These are phyloP conservation scores for Sycophaga agraensis DNA, from an alignment of 1,140 invertebrate species.

Conservation along the genomic window DNA sequence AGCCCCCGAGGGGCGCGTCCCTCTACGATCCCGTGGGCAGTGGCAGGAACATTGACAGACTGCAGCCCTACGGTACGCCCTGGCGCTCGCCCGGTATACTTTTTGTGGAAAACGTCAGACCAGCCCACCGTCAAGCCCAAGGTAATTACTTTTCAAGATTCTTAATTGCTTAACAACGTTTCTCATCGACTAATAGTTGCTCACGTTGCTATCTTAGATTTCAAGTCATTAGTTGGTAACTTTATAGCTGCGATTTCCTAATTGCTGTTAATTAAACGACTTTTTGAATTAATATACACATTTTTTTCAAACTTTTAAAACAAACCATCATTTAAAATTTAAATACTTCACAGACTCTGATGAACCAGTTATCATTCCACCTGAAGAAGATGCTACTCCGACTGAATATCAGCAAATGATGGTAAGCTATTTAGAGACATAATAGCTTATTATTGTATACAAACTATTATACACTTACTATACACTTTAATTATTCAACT, in stretches of 20 bases:
- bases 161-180: too few species aligned
- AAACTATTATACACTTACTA: neutral
- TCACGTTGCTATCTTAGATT: too few species aligned
- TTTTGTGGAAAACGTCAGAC: slow-evolving; percentile 22
- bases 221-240: too few species aligned
- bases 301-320: too few species aligned
- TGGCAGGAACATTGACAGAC: slow-evolving; percentile 6
- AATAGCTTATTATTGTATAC: neutral
- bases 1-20: neutral
- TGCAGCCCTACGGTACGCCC: slow-evolving; percentile 18
- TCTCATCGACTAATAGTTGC: too few species aligned
- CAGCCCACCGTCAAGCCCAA: slow-evolving; percentile 24
- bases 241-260: too few species aligned
- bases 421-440: slow-evolving; percentile 2
- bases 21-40: neutral
- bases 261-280: too few species aligned
- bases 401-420: slow-evolving; percentile 25
- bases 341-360: slow-evolving; percentile 17
- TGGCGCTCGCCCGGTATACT: slow-evolving; percentile 26
- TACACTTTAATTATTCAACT: neutral
- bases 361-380: slow-evolving; percentile 29
- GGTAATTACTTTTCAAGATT: too few species aligned
- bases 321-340: too few species aligned
- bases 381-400: slow-evolving; percentile 26
- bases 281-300: too few species aligned